Conservation (phyloP, 2,888 invertebrate species). For the Antheraea yamamai region DNA sequence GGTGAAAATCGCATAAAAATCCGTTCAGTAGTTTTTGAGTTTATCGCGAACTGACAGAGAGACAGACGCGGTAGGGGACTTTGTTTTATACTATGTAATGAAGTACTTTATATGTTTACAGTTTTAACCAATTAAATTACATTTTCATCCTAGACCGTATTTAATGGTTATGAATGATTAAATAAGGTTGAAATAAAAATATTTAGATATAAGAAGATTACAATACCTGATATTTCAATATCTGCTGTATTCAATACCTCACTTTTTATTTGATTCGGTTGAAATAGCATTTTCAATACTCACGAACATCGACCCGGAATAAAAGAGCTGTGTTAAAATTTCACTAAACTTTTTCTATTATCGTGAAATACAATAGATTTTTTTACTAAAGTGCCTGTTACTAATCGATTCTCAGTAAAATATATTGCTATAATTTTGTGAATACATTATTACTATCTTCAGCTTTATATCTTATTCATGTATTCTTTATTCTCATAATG, state of each 20-base stretch:
- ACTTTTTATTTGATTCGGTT: conserved; percentile 19
- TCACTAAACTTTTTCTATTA: conserved; percentile 9
- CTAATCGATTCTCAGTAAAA: background rate
- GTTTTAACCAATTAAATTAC: background rate
- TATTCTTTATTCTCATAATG: background rate
- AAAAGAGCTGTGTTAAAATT: conserved; percentile 11
- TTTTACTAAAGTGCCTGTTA: background rate
- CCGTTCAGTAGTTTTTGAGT: too few relatives aligned
- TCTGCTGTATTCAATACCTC: conserved; percentile 3
- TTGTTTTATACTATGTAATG: too few relatives aligned
- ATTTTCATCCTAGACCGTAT: background rate
- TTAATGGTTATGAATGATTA: too few relatives aligned
- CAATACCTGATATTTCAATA: background rate
- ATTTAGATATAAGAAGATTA: too few relatives aligned
- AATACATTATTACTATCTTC: background rate
- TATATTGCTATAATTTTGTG: background rate
- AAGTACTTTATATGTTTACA: background rate
- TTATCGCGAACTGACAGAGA: too few relatives aligned
- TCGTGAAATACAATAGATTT: background rate
- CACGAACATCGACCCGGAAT: conserved; percentile 14
- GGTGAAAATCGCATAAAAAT: too few relatives aligned
- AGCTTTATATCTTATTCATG: background rate
- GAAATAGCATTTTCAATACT: conserved; percentile 18
- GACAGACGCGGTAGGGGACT: too few relatives aligned
- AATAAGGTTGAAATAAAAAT: too few relatives aligned